Base-by-base conservation (phyloP, 2,797 vertebrate genomes). In the Sebastes goodei region DNA sequence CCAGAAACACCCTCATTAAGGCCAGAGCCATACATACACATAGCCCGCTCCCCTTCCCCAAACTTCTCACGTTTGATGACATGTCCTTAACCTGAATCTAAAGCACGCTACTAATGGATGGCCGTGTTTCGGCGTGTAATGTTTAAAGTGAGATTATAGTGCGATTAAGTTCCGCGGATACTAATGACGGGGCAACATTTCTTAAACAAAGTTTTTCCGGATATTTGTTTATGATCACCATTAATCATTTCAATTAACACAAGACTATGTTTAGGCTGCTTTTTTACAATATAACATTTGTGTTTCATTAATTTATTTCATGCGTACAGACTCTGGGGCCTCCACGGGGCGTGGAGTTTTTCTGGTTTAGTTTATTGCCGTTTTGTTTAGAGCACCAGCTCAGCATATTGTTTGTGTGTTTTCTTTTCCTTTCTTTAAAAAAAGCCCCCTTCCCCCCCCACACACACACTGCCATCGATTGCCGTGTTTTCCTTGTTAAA, bases 1-100 rank as follows among this genome's bases (percentile, higher is more conserved):
- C 86, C 81, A 89, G 91, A 93, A 94, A 94, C 86, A 88, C 90
- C 90, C 88, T 95, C 93, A 95, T 95, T 95, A 95, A 93, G 93
- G 90, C 90, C 91, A 93, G 64, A 91, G 88, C 87, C 90, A 90
- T 87, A 89, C 91, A 93, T 89, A 88, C 89, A 84, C 90, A 81
- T 82, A 82, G 88, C 73, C 81, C 29, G 78, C 74, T 80, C 75
- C 81, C 72, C 60, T 75, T 75, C 82, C 88, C 88, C 85, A 86
- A 94, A 93, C 84, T 87, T 91, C 91, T 81, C 80, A 74, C 60
- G 35, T 90, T 77, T 84, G 83, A 80, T 82, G 80, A 86, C 82
- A 25, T 59, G 84, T 90, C 77, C 82, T 92, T 92, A 93, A 92
- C 94, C 91, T 83, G 87, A 86, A 92, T 89, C 81, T 76, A 81